A percentile compares a stretch with the other conserved stretches of the same genome.
Conservation (phyloP, 2,797 vertebrate species). For the Hydrocynus forskahlii region DNA sequence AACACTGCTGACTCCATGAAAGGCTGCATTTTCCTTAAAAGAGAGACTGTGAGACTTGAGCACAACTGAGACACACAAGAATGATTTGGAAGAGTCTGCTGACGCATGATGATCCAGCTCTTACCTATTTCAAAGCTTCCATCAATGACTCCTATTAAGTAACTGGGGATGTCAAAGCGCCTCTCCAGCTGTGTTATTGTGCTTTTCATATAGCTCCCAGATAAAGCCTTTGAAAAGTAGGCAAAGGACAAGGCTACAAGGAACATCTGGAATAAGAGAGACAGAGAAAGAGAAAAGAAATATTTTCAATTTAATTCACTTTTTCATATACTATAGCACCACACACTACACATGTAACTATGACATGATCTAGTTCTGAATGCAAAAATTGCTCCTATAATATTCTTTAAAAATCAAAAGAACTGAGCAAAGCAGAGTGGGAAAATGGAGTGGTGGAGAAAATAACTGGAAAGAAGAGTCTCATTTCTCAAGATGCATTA, state of each 20-base stretch:
- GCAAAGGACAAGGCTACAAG: constrained; percentile 89
- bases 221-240: constrained; percentile 91
- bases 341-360: constrained; percentile 37
- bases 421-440: not conserved
- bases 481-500: constrained; percentile 46
- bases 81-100: constrained; percentile 31
- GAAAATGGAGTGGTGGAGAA: not conserved
- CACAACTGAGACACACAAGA: not conserved
- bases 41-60: constrained; percentile 18
- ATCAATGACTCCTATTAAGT: constrained; percentile 92
- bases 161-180: constrained; percentile 92
- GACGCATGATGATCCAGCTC: constrained; percentile 59
- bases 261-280: constrained; percentile 82
- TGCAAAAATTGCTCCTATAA: constrained; percentile 35
- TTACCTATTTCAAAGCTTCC: constrained; percentile 97
- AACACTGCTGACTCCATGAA: not conserved
- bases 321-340: constrained; percentile 9
- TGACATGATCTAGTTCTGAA: constrained; percentile 11
- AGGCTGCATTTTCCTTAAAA: constrained; percentile 10
- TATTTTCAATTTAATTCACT: constrained; percentile 17
- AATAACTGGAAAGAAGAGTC: not conserved
- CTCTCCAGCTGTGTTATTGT: constrained; percentile 95
- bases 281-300: constrained; percentile 36
- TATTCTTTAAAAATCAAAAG: constrained; percentile 39
- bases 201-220: constrained; percentile 93